A percentile compares a stretch with the other conserved stretches of the same genome.
Conservation (phyloP, 2,888 invertebrate genomes). For the Geotrupes spiniger region DNA sequence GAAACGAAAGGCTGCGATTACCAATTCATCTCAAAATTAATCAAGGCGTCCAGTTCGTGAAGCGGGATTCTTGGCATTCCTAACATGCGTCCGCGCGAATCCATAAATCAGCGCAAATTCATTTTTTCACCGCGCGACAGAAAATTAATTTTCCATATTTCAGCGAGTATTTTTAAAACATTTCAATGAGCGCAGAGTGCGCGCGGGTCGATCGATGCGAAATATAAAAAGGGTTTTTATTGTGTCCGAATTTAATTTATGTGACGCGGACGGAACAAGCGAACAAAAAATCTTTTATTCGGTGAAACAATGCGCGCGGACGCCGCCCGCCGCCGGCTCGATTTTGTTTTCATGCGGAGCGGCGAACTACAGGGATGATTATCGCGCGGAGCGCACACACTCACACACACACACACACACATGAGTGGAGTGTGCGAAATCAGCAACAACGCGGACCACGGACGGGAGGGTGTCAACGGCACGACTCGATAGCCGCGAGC, state of each 20-base stretch:
- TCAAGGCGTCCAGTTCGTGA: too few relatives aligned
- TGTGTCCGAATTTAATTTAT: constrained; percentile 24
- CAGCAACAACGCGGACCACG: constrained; percentile 32
- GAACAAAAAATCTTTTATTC: constrained; percentile 21
- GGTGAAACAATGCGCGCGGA: constrained; percentile 16
- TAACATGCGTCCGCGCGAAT: too few relatives aligned
- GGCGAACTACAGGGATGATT: constrained; percentile 8
- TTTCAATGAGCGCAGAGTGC: too few relatives aligned
- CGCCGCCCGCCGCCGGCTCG: not conserved
- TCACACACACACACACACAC: too few relatives aligned
- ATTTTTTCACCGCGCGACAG: too few relatives aligned
- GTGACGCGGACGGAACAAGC: constrained; percentile 17
- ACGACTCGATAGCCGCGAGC: constrained; percentile 41
- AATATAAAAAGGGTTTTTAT: constrained; percentile 25
- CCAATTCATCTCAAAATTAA: too few relatives aligned
- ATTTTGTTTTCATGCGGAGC: constrained; percentile 2
- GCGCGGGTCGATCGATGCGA: constrained; percentile 13
- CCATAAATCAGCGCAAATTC: too few relatives aligned
- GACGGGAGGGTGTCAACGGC: constrained; percentile 29
- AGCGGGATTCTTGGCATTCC: too few relatives aligned
- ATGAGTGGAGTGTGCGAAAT: constrained; percentile 45
- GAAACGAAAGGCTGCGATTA: too few relatives aligned
- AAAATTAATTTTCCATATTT: too few relatives aligned
- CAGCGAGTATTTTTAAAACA: too few relatives aligned
- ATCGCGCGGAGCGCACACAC: constrained; percentile 22